Evolutionary conservation across 2,888 invertebrate species (phyloP), one percentile per base, ranked within the genome.

Genomic region (Tineola bisselliella): DNA sequence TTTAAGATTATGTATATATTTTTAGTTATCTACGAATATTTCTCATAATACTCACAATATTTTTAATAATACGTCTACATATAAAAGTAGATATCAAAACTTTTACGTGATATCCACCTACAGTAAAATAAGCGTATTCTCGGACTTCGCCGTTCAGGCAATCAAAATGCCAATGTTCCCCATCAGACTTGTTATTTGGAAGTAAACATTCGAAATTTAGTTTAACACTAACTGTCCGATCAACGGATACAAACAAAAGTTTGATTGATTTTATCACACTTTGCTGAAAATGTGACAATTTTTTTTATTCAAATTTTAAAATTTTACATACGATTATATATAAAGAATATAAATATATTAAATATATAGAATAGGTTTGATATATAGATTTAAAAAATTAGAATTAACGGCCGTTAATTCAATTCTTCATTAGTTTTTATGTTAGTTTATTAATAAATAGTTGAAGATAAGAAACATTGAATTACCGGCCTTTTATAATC

Each of bases 51-150:
- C 31, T 31, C 31, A 8, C n/a, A 31, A 31, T 31, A n/a, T n/a
- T n/a, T n/a, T n/a, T 25, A 25, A 38, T 38, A 38, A 38, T 38
- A 38, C 38, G 38, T 73, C 75, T 79, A 79, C 77, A 71, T 80
- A 76, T 74, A 74, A 79, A 80, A 76, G 76, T 81, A 77, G 79
- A 81, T 77, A 79, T 75, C 78, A 82, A 80, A 77, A 78, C 73
- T 61, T 74, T 75, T 71, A 68, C 73, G 72, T 75, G 75, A 77
- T 77, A 79, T 71, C 79, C 75, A 80, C 74, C 79, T 79, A 48
- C 18, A 18, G 79, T 74, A 84, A 84, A 84, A 86, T 87, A 87
- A 87, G 86, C 86, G 86, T 87, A 86, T 83, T 77, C 73, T 76
- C 82, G 84, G 86, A 84, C 79, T 59, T 43, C 74, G 78, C 79